Base-by-base conservation (phyloP, 2,113 vertebrate species). In the Silurus glanis region DNA sequence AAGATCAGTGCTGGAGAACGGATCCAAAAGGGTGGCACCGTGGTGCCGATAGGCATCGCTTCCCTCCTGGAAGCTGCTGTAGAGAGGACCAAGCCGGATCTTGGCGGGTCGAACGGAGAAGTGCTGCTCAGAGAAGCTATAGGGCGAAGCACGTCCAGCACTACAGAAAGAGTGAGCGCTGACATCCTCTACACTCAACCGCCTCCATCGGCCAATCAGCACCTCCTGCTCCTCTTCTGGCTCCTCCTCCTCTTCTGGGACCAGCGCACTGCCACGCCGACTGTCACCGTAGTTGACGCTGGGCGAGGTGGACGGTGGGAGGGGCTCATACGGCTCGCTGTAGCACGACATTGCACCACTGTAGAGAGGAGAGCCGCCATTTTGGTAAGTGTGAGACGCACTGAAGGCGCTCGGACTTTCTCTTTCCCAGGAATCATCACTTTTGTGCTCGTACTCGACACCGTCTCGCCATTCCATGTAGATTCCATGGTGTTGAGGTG, bases 31-130 rank as follows among this genome's bases (percentile, higher is more conserved):
- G 61, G 94, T 64, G 19, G 82, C 75, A 0, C 93, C 91, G n/a
- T 90, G 96, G 23, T 95, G 96, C 85, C 96, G 96, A 92, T 97
- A 97, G 69, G 95, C 95, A 84, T 99, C 97, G 0, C 97, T 96
- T 9, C 96, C 97, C 89, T 99, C 98, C 0, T 97, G 97, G 94
- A 98, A 99, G 93, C 97, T 98, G 82, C 97, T 97, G 53, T 98
- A 99, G 78, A 98, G 95, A 1, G 97, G 97, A 74, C 97, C 97
- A 9, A 96, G 93, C 3, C 96, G 94, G 86, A 96, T 96, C 89
- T 96, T 95, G 28, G 96, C 92, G 0, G 97, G 96, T 76, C 96
- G 95, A 6, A 95, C 90, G 0, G 93, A 92, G 90, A 95, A 95
- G 88, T 97, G 98, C 94, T 97, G 97, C 92, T 99, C 97, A 0